These are phyloP conservation scores for Myotis pilosus DNA, from an alignment of 2,797 vertebrate species.

Conservation along the genomic window DNA sequence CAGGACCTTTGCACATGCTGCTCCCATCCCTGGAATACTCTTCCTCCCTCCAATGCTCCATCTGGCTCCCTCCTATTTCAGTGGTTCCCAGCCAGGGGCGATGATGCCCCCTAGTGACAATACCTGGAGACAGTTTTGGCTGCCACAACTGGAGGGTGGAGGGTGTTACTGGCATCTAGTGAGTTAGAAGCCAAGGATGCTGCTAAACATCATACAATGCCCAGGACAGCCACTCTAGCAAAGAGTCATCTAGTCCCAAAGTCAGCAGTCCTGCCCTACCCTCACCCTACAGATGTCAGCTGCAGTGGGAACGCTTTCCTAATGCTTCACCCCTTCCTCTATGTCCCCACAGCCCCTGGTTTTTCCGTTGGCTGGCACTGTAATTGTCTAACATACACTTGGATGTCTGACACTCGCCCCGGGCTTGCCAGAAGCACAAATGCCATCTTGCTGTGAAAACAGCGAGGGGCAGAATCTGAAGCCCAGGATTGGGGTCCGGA, in stretches of 20 bases:
- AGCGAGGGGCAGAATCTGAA: not conserved
- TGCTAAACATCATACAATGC: not conserved
- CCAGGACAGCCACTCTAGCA: not conserved
- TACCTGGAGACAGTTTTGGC: not conserved
- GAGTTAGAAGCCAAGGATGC: not conserved
- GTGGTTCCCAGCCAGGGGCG: not conserved
- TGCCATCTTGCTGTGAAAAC: accelerated
- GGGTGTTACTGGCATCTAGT: not conserved
- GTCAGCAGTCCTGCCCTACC: not conserved
- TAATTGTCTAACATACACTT: not conserved
- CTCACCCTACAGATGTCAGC: not conserved
- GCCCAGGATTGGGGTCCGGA: not conserved
- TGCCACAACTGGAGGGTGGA: not conserved
- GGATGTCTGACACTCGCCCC: accelerated
- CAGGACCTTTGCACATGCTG: not conserved
- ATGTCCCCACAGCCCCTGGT: not conserved
- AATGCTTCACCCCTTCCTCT: not conserved
- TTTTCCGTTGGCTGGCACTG: not conserved
- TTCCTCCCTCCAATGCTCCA: not conserved
- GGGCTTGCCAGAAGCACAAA: not conserved
- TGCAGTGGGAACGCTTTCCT: accelerated
- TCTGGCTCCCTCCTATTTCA: not conserved
- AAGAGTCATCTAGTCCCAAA: not conserved
- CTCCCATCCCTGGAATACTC: not conserved
- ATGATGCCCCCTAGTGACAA: not conserved